These are phyloP conservation scores for Agonopterix arenella DNA, from an alignment of 2,888 invertebrate genomes.

Conservation along the genomic window DNA sequence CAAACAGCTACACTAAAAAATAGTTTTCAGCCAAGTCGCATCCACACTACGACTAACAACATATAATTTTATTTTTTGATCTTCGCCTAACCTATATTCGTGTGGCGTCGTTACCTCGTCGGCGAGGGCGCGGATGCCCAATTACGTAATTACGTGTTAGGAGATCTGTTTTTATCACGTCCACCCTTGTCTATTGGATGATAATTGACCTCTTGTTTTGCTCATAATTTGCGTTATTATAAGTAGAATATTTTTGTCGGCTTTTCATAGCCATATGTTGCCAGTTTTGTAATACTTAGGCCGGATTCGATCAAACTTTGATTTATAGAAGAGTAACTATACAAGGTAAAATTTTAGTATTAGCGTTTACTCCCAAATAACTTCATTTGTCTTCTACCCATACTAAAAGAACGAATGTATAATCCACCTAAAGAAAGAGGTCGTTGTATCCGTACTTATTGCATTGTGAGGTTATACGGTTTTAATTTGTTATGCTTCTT, in stretches of 20 bases:
- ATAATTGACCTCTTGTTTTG: conserved; percentile 72
- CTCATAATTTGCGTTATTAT: conserved; percentile 57
- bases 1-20: too few relatives aligned
- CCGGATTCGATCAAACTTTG: too few relatives aligned
- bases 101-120: conserved; percentile 62
- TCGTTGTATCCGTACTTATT: too few relatives aligned
- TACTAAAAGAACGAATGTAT: too few relatives aligned
- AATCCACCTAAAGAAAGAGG: too few relatives aligned
- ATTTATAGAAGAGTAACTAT: too few relatives aligned
- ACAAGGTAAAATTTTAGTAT: too few relatives aligned
- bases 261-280: conserved; percentile 35
- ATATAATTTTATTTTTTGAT: conserved; percentile 55
- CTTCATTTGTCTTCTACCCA: too few relatives aligned
- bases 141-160: conserved; percentile 77
- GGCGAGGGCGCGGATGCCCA: conserved; percentile 64
- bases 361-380: too few relatives aligned
- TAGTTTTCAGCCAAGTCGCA: not conserved
- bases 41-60: conserved; percentile 18
- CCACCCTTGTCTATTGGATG: conserved; percentile 72
- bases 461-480: too few relatives aligned
- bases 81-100: conserved; percentile 62
- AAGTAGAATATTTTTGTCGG: conserved; percentile 21
- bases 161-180: conserved; percentile 76
- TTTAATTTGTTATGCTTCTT: too few relatives aligned
- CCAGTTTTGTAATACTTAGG: not conserved